Evolutionary conservation across 2,113 vertebrate genomes (phyloP), one percentile per base, ranked within the genome.

Genomic region (Cnemophilus loriae): DNA sequence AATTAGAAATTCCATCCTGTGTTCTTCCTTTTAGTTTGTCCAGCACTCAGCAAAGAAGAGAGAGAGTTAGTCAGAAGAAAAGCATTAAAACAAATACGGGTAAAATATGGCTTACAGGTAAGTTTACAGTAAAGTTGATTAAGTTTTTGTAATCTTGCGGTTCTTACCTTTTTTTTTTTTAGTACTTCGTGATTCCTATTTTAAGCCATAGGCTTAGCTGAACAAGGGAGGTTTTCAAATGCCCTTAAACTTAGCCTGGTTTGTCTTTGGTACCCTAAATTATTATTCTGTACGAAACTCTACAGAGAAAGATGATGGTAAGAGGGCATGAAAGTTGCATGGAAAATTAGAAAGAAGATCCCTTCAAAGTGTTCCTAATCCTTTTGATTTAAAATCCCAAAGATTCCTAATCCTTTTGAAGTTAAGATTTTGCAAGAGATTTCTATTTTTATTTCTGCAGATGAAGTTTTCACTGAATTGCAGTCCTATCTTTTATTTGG

Each of bases 51-150:
- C 96, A 99, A 99, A 96, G 99, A 99, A 93, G 99, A 99, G 88
- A 99, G 99, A 95, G 99, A 99, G 79, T 94, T 98, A 44, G 97
- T 98, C 84, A 98, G 99, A 95, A 99, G 99, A 97, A 99, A 99
- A 97, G 99, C 98, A 96, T 98, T 99, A 91, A 99, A 99, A 97
- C 98, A 99, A 96, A 99, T 99, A 97, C 98, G 99, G 95, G 98
- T 99, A 61, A 99, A 99, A 98, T 99, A 99, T 21, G 99, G 99
- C 65, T 98, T 99, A 73, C 99, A 99, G 98, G 99, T 99, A 93
- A 98, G 98, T 96, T 97, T 75, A 55, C 37, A 77, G 13, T 56
- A 83, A 60, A 80, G 19, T n/a, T 41, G 15, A 37, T 73, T 26
- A 87, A 39, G 4, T 35, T 83, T 89, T 69, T 55, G 7, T 41